Evolutionary conservation across 2,888 invertebrate genomes (phyloP).

Genomic region (Gastracanthus pulcherrimus): DNA sequence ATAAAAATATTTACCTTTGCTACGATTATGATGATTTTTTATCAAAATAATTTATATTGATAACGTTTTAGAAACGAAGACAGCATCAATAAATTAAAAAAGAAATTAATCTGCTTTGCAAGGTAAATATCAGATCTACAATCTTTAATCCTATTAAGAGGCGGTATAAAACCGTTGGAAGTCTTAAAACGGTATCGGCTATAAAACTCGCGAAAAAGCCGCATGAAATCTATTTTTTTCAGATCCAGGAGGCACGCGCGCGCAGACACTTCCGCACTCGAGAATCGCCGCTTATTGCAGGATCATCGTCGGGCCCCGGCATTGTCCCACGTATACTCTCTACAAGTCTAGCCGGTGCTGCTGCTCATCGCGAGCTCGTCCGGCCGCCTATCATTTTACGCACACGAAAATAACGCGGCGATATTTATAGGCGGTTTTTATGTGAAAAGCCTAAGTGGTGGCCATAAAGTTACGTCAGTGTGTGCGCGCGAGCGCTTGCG

Average conservation of each 20-base stretch:
- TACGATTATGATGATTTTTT: too few relatives aligned
- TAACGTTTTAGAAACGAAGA: background rate
- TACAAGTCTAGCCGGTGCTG: background rate
- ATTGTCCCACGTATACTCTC: background rate
- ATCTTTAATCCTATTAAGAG: background rate
- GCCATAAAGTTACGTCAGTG: slow-evolving; percentile 68
- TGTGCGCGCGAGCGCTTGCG: slow-evolving; percentile 26
- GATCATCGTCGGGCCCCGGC: background rate
- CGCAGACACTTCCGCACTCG: too few relatives aligned
- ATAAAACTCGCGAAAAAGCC: too few relatives aligned
- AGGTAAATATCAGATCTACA: background rate
- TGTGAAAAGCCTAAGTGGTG: slow-evolving; percentile 64
- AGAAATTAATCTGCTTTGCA: background rate
- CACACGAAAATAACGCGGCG: slow-evolving; percentile 65
- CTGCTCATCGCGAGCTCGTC: background rate
- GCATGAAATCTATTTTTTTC: too few relatives aligned
- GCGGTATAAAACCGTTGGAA: too few relatives aligned
- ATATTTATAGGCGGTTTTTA: slow-evolving; percentile 69
- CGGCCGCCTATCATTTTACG: slow-evolving; percentile 59
- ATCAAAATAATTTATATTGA: too few relatives aligned
- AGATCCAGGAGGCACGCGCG: too few relatives aligned
- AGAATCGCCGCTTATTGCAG: background rate
- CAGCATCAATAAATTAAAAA: background rate
- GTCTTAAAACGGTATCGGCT: background rate
- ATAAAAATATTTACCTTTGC: too few relatives aligned